phyloP scores from a whole-genome alignment of 2,888 invertebrate species.

The Blastobasis adustella region DNA sequence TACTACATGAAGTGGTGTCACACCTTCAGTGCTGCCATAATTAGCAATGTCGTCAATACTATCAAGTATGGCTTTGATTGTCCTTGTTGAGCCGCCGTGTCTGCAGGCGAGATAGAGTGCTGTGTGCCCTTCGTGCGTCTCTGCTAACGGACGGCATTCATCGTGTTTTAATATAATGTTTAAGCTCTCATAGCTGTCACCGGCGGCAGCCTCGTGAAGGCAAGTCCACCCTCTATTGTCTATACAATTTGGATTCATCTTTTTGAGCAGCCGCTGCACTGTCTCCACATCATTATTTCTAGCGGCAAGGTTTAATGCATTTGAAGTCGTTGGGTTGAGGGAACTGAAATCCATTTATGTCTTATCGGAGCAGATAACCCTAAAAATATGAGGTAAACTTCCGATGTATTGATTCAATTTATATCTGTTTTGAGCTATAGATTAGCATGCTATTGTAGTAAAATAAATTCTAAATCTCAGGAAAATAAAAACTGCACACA shows the following conservation, averaged over 20 bases:
- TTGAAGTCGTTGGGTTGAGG: conserved; percentile 60
- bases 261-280: conserved; percentile 48
- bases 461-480: too few relatives aligned
- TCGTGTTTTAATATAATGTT: conserved; percentile 46
- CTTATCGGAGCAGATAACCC: neutral
- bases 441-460: too few relatives aligned
- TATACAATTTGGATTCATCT: conserved; percentile 59
- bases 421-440: neutral
- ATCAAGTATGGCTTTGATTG: conserved; percentile 47
- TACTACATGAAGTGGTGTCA: conserved; percentile 60
- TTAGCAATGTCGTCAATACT: conserved; percentile 52
- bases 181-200: conserved; percentile 52
- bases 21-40: conserved; percentile 59
- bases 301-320: conserved; percentile 61
- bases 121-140: conserved; percentile 67
- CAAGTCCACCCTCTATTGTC: conserved; percentile 73
- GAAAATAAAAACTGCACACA: neutral
- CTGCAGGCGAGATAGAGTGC: conserved; percentile 62
- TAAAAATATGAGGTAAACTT: neutral
- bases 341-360: conserved; percentile 66
- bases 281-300: conserved; percentile 47
- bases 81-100: conserved; percentile 41
- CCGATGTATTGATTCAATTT: neutral
- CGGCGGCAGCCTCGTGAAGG: conserved; percentile 66
- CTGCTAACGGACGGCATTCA: conserved; percentile 42